These are phyloP conservation scores for Pteronura brasiliensis DNA, from an alignment of 2,113 vertebrate species.

Conservation along the genomic window DNA sequence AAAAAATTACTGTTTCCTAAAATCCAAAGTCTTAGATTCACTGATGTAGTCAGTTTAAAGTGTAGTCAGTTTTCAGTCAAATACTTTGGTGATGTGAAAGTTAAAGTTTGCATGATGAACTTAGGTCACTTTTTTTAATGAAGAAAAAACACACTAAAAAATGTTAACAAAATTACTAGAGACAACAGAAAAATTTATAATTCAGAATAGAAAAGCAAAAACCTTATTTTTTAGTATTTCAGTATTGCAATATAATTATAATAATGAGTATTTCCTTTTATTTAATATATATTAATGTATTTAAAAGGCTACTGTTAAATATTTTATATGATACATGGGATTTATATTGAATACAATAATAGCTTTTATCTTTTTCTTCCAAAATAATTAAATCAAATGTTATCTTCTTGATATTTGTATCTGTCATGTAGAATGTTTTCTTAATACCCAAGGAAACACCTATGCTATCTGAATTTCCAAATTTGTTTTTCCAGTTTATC, in stretches of 20 bases:
- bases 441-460: not conserved
- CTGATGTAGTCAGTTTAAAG: not conserved
- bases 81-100: conserved; percentile 9
- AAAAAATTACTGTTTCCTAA: not conserved
- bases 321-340: not conserved
- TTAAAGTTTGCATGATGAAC: not conserved
- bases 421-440: not conserved
- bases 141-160: not conserved
- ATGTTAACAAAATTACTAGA: not conserved
- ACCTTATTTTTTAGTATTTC: not conserved
- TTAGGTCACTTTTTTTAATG: not conserved
- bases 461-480: not conserved
- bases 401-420: not conserved
- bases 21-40: not conserved
- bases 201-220: not conserved
- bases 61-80: not conserved
- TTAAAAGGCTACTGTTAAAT: conserved; percentile 8
- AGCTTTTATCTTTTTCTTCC: not conserved
- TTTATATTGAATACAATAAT: not conserved
- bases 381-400: conserved; percentile 13
- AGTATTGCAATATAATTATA: not conserved
- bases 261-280: not conserved
- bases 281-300: not conserved
- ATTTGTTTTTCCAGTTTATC: not conserved
- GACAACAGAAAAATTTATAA: not conserved